Percentiles rank a stretch among this genome's conserved stretches.
Evolutionary conservation across 2,888 invertebrate genomes (phyloP).

Genomic region (Zhengitettix transpicula): DNA sequence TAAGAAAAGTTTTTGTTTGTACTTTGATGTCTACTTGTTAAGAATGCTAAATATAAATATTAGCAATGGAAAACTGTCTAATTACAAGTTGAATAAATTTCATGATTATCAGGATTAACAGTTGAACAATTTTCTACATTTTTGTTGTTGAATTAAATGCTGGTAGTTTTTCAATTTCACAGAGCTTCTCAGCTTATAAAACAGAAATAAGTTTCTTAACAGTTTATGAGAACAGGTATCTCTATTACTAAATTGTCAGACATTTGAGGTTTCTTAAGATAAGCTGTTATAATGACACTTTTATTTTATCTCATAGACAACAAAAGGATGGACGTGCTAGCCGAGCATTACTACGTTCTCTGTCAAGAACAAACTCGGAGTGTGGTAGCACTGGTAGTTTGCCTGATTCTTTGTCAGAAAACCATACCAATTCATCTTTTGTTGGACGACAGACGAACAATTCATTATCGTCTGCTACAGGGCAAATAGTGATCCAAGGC

Average conservation of each 20-base stretch:
- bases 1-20: too few species aligned
- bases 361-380: constrained; percentile 12
- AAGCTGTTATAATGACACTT: too few species aligned
- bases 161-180: not conserved
- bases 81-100: too few species aligned
- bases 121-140: not conserved
- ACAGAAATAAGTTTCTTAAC: too few species aligned
- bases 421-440: constrained; percentile 17
- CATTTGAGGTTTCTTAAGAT: too few species aligned
- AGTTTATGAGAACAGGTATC: too few species aligned
- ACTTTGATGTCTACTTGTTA: too few species aligned
- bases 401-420: constrained; percentile 4
- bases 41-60: too few species aligned
- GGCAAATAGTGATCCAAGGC: constrained; percentile 60
- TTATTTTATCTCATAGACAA: not conserved
- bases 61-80: too few species aligned
- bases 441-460: constrained; percentile 72
- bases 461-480: constrained; percentile 67
- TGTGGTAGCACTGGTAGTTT: constrained; percentile 11
- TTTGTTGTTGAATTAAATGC: not conserved
- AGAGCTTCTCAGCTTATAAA: too few species aligned
- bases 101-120: not conserved
- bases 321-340: constrained; percentile 9
- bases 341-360: constrained; percentile 8
- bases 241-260: too few species aligned